These are phyloP conservation scores for Lasius fuliginosus DNA, from an alignment of 2,888 invertebrate genomes.

Conservation along the genomic window DNA sequence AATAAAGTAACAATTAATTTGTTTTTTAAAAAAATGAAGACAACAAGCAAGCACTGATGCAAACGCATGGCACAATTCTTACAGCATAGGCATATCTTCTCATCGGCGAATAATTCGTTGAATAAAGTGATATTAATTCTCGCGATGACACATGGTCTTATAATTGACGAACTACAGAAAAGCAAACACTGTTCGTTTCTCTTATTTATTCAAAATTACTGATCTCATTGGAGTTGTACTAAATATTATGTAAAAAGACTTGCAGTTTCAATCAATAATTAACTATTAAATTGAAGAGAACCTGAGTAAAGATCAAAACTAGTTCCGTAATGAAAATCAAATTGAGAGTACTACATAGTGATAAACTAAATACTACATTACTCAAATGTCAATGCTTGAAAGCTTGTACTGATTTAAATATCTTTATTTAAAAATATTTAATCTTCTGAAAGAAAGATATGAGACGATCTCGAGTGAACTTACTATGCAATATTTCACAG, in stretches of 20 bases:
- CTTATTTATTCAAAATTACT: neutral
- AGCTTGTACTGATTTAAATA: neutral
- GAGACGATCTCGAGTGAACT: neutral
- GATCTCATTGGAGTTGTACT: neutral
- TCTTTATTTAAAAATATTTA: neutral
- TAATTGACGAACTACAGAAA: neutral
- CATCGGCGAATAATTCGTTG: neutral
- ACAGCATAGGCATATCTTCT: too few species aligned
- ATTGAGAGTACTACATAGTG: neutral
- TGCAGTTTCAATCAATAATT: neutral
- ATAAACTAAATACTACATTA: neutral
- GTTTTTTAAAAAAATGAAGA: too few species aligned
- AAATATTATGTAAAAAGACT: neutral
- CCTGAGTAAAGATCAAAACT: neutral
- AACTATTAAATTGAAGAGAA: neutral
- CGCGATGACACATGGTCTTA: neutral
- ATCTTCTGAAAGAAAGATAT: neutral
- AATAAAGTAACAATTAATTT: too few species aligned
- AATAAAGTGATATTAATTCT: neutral
- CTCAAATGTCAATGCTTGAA: neutral
- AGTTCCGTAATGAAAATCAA: neutral
- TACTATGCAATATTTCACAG: slow-evolving; percentile 3
- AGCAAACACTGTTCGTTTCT: neutral
- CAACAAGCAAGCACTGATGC: too few species aligned
- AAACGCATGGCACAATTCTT: too few species aligned